These are phyloP conservation scores for Zelostemma sp. DNA, from an alignment of 1,140 invertebrate genomes.

Conservation along the genomic window DNA sequence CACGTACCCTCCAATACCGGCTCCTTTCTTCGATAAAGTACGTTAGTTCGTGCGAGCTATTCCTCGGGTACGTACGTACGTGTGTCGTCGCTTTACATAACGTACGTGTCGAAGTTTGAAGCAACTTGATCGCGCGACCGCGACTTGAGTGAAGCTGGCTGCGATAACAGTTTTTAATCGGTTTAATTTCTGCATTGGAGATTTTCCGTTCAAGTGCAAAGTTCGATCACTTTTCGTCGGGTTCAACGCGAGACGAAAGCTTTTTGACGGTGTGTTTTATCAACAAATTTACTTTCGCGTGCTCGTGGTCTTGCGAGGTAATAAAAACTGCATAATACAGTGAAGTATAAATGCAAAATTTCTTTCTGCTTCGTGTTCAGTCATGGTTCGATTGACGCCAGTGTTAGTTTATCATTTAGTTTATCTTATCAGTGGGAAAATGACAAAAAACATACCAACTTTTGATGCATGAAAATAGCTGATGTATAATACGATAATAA, in stretches of 20 bases:
- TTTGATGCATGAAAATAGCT: no score
- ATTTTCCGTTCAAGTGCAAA: neutral
- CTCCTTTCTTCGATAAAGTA: slow-evolving; percentile 28
- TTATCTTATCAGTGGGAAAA: no score
- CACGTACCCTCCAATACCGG: slow-evolving; percentile 25
- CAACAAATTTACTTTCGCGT: no score
- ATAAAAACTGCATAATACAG: no score
- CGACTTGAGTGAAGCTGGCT: neutral
- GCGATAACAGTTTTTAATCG: neutral
- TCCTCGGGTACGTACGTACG: slow-evolving; percentile 9
- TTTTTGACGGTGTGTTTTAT: no score
- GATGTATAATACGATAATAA: no score
- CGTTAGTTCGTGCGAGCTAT: slow-evolving; percentile 18
- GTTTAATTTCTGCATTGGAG: neutral
- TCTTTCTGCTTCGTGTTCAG: no score
- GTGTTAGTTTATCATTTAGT: no score
- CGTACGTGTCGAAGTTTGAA: neutral
- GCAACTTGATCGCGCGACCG: neutral
- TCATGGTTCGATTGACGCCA: neutral
- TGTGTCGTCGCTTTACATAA: neutral
- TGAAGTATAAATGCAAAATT: no score
- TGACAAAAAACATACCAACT: no score
- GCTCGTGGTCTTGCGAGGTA: no score
- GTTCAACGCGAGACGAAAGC: no score
- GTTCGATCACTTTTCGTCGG: neutral